Conservation (phyloP, 2,888 invertebrate genomes). For the Drosophila borborema region DNA sequence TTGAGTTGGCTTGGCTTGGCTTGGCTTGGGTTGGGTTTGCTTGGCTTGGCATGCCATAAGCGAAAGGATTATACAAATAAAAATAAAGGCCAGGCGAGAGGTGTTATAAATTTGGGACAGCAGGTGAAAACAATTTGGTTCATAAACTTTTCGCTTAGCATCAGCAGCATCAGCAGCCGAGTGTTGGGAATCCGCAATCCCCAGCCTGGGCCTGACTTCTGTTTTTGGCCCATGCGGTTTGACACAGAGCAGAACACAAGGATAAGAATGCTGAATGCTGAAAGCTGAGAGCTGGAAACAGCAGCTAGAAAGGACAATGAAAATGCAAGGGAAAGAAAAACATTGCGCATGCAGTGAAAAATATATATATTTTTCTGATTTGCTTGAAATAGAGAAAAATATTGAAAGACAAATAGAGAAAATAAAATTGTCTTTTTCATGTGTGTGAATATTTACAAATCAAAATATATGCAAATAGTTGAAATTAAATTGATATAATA, state of each 20-base stretch:
- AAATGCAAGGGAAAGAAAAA: not conserved
- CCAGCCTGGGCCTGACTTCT: conserved; percentile 49
- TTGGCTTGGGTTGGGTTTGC: not conserved
- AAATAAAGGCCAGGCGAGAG: conserved; percentile 66
- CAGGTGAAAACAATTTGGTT: conserved; percentile 80
- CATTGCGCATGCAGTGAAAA: not conserved
- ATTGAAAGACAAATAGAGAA: not conserved
- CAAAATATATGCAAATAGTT: not conserved
- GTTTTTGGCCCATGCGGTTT: conserved; percentile 66
- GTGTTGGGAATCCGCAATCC: conserved; percentile 21
- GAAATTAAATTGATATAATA: not conserved
- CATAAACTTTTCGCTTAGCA: conserved; percentile 80
- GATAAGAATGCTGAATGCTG: conserved; percentile 13
- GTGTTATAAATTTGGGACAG: conserved; percentile 79
- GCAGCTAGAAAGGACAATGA: conserved; percentile 26
- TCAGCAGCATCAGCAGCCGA: conserved; percentile 16
- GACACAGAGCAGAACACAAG: conserved; percentile 61
- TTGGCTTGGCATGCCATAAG: conserved; percentile 43
- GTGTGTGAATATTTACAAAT: not conserved
- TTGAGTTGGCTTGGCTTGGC: conserved; percentile 1
- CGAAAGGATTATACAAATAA: conserved; percentile 81
- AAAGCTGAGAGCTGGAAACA: conserved; percentile 1
- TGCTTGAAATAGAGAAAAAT: not conserved
- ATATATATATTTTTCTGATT: conserved; percentile 4
- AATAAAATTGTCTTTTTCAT: not conserved